phyloP scores from a whole-genome alignment of 2,113 vertebrate species.

The Bombycilla garrulus region DNA sequence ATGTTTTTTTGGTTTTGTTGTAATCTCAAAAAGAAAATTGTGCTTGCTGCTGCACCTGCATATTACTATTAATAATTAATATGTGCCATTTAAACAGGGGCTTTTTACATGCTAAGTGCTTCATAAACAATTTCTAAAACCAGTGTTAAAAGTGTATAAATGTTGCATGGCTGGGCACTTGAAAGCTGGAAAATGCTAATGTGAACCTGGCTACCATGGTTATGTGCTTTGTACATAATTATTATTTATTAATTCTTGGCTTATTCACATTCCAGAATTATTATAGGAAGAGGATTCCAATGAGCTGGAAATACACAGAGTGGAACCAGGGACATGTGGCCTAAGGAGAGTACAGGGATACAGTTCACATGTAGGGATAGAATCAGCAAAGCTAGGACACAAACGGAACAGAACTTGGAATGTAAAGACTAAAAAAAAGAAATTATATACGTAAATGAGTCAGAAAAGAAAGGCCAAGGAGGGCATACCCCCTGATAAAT shows the following conservation, averaged over 20 bases:
- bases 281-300: background rate
- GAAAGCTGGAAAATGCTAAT: background rate
- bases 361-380: background rate
- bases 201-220: background rate
- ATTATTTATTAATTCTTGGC: background rate
- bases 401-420: background rate
- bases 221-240: background rate
- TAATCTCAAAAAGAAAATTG: background rate
- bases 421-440: background rate
- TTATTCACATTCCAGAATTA: background rate
- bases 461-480: background rate
- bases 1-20: background rate
- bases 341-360: background rate
- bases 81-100: background rate
- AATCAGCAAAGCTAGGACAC: background rate
- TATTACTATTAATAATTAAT: conserved; percentile 14
- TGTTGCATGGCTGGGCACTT: background rate
- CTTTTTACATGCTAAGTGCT: background rate
- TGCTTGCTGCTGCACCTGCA: background rate
- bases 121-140: background rate
- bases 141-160: background rate
- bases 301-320: background rate
- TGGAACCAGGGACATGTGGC: background rate
- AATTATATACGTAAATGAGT: background rate
- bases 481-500: background rate